Conservation (phyloP, 2,113 vertebrate species). For the Eurystomus gularis region DNA sequence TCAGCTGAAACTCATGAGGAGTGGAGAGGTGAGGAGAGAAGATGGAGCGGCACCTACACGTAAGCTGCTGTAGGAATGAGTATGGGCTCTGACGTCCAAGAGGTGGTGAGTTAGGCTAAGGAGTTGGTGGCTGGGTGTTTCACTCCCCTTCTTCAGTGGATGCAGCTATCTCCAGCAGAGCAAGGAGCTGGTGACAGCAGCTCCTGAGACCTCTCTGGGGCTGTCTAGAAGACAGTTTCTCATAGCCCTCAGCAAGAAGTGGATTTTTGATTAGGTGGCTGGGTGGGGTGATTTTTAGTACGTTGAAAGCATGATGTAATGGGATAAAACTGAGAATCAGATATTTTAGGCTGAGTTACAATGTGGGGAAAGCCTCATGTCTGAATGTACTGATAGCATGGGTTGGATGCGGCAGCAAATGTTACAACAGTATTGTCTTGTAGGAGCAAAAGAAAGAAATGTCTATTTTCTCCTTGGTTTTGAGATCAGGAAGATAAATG, state of each 20-base stretch:
- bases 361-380: neutral
- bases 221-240: neutral
- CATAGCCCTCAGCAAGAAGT: neutral
- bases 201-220: neutral
- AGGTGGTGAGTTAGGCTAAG: neutral
- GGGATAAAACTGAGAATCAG: neutral
- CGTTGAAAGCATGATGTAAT: neutral
- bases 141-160: neutral
- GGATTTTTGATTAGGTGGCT: neutral
- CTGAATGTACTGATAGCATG: neutral
- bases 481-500: neutral
- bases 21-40: neutral
- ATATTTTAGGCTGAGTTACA: neutral
- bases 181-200: neutral
- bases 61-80: neutral
- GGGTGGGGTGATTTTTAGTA: neutral
- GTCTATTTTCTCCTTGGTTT: neutral
- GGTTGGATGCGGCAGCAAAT: accelerated
- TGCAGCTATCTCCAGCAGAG: neutral
- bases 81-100: neutral
- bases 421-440: neutral
- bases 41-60: accelerated
- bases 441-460: neutral
- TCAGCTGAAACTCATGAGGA: neutral
- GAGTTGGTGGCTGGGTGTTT: neutral